Base-by-base conservation (phyloP, 2,797 vertebrate species). In the Acrocephalus scirpaceus region DNA sequence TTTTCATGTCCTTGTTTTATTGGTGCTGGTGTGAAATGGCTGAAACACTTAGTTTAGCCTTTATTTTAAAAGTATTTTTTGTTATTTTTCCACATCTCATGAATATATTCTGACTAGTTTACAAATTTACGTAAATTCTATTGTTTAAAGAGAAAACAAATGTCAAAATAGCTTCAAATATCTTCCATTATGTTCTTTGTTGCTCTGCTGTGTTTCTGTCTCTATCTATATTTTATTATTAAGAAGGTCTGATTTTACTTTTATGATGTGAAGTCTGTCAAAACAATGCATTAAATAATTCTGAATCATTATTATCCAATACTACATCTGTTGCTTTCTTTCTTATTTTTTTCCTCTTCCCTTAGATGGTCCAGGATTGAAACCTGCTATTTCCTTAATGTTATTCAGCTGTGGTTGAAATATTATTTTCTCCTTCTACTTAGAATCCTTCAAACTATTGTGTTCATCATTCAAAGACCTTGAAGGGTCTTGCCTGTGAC, bases 211-310 rank as follows among this genome's bases (percentile, higher is more conserved):
- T 97, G 90, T 97, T 97, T 98, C 93, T 44, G 16, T 96, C 94
- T 97, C 93, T 82, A 50, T 93, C 96, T 97, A 30, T 97, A 85
- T 96, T 97, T 97, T 96, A 95, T 96, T 97, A 97, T 97, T 96
- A 96, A 96, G 93, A 95, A 86, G 83, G 61, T 86, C 97, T 97
- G 95, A 93, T 96, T 96, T 97, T 97, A 96, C 92, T 96, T 95
- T 96, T 96, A 78, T 95, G 90, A 97, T 79, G 81, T 97, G 96
- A 97, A 97, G 71, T 93, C 96, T 98, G 97, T 98, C 97, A 98
- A 97, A 98, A 98, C 96, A 98, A 94, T 97, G 95, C 96, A 97
- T 97, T 98, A 97, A 98, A 96, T 96, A 95, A 97, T 97, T 97
- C 89, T 86, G 86, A 96, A 91, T 97, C 91, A 90, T 95, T 90